Conservation (phyloP, 2,113 vertebrate genomes). For the Platysternon megacephalum region DNA sequence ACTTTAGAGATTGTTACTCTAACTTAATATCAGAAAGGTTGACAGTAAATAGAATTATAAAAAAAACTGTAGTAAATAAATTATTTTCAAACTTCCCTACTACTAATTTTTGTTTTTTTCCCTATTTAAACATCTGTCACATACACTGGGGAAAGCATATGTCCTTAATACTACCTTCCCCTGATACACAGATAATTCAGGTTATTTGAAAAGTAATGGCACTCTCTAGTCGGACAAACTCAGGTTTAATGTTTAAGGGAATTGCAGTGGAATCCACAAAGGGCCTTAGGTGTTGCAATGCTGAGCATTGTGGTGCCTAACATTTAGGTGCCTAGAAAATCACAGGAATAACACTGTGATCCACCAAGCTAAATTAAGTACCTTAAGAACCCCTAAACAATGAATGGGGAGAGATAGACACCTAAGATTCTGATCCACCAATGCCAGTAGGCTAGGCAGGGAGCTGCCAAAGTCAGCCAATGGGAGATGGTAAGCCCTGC, state of each 20-base stretch:
- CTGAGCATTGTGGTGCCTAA: not conserved
- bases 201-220: not conserved
- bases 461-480: no score
- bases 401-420: not conserved
- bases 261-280: not conserved
- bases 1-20: not conserved
- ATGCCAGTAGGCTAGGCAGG: not conserved
- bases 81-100: not conserved
- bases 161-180: not conserved
- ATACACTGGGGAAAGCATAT: not conserved
- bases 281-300: not conserved
- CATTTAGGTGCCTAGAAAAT: not conserved
- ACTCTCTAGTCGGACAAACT: not conserved
- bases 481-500: not conserved
- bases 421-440: not conserved
- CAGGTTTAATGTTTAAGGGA: not conserved
- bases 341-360: not conserved
- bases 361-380: not conserved
- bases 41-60: not conserved
- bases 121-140: not conserved
- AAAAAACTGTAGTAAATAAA: not conserved
- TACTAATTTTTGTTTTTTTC: not conserved
- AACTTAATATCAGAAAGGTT: not conserved
- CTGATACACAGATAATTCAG: not conserved
- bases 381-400: not conserved